phyloP scores from a whole-genome alignment of 1,140 invertebrate genomes.

The Chironomus striatipennis region DNA sequence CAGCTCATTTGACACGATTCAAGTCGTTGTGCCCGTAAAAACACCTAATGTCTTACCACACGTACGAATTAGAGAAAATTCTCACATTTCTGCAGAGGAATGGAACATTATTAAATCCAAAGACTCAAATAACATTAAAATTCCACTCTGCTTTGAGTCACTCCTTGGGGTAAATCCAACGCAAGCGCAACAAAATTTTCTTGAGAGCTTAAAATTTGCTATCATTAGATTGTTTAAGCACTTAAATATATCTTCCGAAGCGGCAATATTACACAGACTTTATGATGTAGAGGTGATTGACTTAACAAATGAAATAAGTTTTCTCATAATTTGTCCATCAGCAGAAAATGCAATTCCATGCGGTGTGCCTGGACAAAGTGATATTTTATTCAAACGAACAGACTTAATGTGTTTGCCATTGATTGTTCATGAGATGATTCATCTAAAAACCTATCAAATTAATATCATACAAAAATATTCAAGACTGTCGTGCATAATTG shows the following conservation, averaged over 20 bases:
- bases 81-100: constrained; percentile 92
- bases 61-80: constrained; percentile 85
- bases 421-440: constrained; percentile 83
- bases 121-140: constrained; percentile 42
- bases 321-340: constrained; percentile 82
- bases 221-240: constrained; percentile 63
- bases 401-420: constrained; percentile 80
- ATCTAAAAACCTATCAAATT: constrained; percentile 81
- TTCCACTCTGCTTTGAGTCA: neutral
- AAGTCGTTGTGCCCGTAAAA: constrained; percentile 86
- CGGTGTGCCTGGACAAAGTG: constrained; percentile 67
- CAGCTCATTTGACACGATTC: constrained; percentile 86
- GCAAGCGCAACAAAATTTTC: constrained; percentile 70
- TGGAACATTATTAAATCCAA: constrained; percentile 70
- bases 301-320: constrained; percentile 75
- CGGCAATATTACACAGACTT: constrained; percentile 61
- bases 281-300: constrained; percentile 91
- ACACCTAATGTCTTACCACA: constrained; percentile 89
- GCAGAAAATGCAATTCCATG: constrained; percentile 46
- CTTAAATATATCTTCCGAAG: constrained; percentile 65
- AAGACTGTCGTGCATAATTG: constrained; percentile 81
- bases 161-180: constrained; percentile 34
- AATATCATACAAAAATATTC: constrained; percentile 83
- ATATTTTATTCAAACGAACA: constrained; percentile 65
- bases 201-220: constrained; percentile 61